Base-by-base conservation (phyloP, 1,140 invertebrate species). In the Bombus turneri region DNA sequence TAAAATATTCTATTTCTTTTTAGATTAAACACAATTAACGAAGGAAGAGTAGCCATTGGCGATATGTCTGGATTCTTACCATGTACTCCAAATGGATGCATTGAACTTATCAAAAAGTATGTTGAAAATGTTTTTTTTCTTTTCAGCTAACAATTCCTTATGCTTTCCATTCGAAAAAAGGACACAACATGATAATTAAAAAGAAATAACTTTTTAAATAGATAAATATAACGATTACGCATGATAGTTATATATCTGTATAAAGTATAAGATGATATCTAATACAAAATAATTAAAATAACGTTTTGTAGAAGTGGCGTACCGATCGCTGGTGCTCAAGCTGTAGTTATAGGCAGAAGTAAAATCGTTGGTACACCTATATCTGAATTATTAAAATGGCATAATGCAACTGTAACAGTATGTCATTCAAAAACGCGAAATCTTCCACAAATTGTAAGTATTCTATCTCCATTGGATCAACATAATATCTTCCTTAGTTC, bases 331-430 rank as follows among this genome's bases (percentile, higher is more conserved):
- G 99, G 99, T 12, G 97, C 98, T 59, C 96, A 96, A 77, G 99
- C 98, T 22, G 99, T 99, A 28, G 99, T 99, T 18, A 93, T 99
- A 66, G 99, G 99, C 8, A 96, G 99, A 87, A 99, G 99, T 94
- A 99, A 99, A 96, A 99, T 99, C 93, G 99, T 99, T 10, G 99
- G 99, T 39, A 98, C 98, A 0, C 99, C 99, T 1, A 97, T 98
- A 79, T 96, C 98, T 0, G 98, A 99, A 95, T 95, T 99, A 22
- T 96, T 99, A 13, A 98, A 99, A 94, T 99, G 99, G 99, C 96
- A 99, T 82, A 96, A 99, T 95, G 99, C 99, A 1, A 99, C 99
- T 5, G 99, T 99, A 1, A 99, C 98, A 15, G 96, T 99, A 57
- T 99, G 99, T 92, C 99, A 99, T 95, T 99, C 99, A 0, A 98